Base-by-base conservation (phyloP, 2,888 invertebrate genomes). In the Pocota personata region DNA sequence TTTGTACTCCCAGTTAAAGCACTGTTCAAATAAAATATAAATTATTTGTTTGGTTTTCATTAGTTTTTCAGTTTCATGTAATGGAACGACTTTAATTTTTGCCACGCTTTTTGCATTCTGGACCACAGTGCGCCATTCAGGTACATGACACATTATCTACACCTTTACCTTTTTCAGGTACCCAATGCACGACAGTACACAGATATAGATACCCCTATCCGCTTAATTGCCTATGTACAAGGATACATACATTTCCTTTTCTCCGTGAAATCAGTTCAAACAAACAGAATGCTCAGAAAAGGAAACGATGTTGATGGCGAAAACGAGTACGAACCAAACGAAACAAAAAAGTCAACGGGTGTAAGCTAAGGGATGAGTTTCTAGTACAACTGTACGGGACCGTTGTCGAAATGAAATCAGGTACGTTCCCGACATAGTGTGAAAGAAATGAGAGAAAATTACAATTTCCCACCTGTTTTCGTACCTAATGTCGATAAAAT, bases 121-220 rank as follows among this genome's bases (percentile, higher is more conserved):
- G 40, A n/a, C 40, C 40, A 40, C 40, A n/a, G 40, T 40, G 40
- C 14, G 14, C 50, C 77, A 58, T 71, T 76, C 52, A 80, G 76
- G 80, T 66, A 71, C 46, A 50, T 75, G 73, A 75, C 64, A 76
- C 60, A 76, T 76, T 86, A 86, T 80, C 80, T 58, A 52, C 79
- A 69, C 69, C 57, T 64, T 78, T 60, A 40, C 27, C 62, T 35
- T 57, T 43, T 43, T 24, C 2, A 69, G 46, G 40, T 55, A 50
- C 6, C 14, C 7, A 37, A 30, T 12, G 35, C 14, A 40, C 19
- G n/a, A 4, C 30, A 46, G 12, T 66, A 16, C 43, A 14, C 12
- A 55, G 32, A 52, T 67, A 72, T 46, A 60, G 50, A 46, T 67
- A 73, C 73, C 60, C 77, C 16, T 69, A 37, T 46, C 48, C 50